phyloP scores from a whole-genome alignment of 1,140 invertebrate genomes.

The Hypsibius dujardini region DNA sequence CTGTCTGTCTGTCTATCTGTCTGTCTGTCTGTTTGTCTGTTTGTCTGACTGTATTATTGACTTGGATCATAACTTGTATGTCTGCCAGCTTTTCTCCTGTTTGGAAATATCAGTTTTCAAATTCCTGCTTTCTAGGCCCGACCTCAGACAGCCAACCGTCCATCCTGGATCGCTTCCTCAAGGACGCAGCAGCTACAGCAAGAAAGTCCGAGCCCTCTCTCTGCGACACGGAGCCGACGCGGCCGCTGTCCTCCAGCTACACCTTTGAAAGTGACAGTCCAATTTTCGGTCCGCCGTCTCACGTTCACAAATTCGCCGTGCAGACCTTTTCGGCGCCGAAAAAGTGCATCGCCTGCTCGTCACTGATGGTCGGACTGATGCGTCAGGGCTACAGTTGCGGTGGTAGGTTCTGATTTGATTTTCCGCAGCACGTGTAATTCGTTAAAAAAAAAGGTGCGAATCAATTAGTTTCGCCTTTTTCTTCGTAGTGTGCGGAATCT shows the following conservation, averaged over 20 bases:
- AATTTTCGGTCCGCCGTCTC: slow-evolving; percentile 10
- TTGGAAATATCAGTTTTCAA: too few relatives aligned
- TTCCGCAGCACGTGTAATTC: too few relatives aligned
- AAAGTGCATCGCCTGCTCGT: slow-evolving; percentile 94
- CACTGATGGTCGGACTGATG: slow-evolving; percentile 75
- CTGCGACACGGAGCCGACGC: slow-evolving; percentile 11
- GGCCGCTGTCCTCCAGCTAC: slow-evolving; percentile 21
- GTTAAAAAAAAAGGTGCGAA: too few relatives aligned
- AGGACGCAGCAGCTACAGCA: slow-evolving; percentile 12
- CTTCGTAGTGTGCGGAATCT: too few relatives aligned
- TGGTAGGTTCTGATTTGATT: too few relatives aligned
- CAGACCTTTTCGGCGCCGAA: slow-evolving; percentile 81
- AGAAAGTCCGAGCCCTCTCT: slow-evolving; percentile 6
- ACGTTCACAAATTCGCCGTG: slow-evolving; percentile 74
- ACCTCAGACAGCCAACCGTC: slow-evolving; percentile 18
- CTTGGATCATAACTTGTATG: too few relatives aligned
- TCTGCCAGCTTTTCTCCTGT: too few relatives aligned
- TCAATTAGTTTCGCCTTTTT: too few relatives aligned
- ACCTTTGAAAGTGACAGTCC: slow-evolving; percentile 25
- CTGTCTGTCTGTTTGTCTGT: too few relatives aligned
- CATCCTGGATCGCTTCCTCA: slow-evolving; percentile 20
- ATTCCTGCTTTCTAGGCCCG: slow-evolving; percentile 5
- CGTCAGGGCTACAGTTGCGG: slow-evolving; percentile 85
- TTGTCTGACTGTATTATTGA: too few relatives aligned
- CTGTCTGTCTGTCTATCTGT: too few relatives aligned